Conservation (phyloP, 2,797 vertebrate genomes). For the Loris lydekkerianus region DNA sequence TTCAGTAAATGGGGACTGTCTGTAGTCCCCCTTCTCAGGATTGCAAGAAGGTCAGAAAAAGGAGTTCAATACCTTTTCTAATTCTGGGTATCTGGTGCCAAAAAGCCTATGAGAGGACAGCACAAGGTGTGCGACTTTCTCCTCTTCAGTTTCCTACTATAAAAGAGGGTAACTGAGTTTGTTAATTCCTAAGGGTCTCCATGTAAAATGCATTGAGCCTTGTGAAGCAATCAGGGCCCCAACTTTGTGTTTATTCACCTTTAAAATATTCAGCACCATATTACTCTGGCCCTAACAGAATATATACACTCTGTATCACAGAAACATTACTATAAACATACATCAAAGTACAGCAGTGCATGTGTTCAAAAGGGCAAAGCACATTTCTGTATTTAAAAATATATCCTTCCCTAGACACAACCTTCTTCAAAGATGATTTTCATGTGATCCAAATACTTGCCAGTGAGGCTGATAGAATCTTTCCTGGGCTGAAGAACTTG, state of each 20-base stretch:
- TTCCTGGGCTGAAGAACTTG: constrained; percentile 15
- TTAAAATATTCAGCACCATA: constrained; percentile 4
- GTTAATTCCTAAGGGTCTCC: constrained; percentile 27
- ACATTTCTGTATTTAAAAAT: constrained; percentile 40
- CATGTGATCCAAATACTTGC: constrained; percentile 37
- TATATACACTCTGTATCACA: background rate
- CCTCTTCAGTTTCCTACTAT: background rate
- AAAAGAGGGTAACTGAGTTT: background rate
- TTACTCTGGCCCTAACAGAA: background rate
- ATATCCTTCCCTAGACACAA: background rate
- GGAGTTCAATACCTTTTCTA: constrained; percentile 42
- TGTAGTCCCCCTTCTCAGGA: background rate
- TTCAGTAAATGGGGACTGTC: background rate
- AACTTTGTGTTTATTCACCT: background rate
- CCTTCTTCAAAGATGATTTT: constrained; percentile 30
- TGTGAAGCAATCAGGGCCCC: background rate
- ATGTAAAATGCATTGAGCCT: background rate
- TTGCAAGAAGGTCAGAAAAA: background rate
- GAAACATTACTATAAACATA: constrained; percentile 31
- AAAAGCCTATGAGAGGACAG: background rate
- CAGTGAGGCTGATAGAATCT: background rate
- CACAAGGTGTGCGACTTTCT: background rate
- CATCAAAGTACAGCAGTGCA: background rate
- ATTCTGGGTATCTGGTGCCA: background rate
- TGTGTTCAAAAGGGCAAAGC: constrained; percentile 19